These are phyloP conservation scores for Tetragonisca angustula DNA, from an alignment of 2,888 invertebrate species.

Conservation along the genomic window DNA sequence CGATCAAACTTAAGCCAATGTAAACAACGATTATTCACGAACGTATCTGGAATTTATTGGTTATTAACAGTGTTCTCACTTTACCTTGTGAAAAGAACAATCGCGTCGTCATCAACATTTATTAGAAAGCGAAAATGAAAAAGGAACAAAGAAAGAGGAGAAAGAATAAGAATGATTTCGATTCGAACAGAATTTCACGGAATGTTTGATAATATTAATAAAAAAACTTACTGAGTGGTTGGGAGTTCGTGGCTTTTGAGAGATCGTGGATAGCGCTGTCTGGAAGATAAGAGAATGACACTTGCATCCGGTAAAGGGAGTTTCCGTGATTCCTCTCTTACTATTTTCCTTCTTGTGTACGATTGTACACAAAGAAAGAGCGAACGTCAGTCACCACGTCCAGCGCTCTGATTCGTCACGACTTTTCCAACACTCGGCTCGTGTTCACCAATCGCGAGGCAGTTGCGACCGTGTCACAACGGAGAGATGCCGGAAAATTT, in stretches of 20 bases:
- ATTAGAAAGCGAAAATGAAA: neutral
- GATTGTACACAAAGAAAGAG: constrained; percentile 39
- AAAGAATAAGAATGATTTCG: neutral
- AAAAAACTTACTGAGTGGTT: constrained; percentile 58
- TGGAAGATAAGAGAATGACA: constrained; percentile 67
- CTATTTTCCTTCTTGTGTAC: constrained; percentile 52
- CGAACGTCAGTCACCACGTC: constrained; percentile 3
- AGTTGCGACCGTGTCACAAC: neutral
- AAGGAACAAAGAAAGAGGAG: neutral
- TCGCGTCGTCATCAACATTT: neutral
- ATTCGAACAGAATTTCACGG: constrained; percentile 3
- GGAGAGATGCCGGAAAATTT: constrained; percentile 10
- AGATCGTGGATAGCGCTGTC: constrained; percentile 68
- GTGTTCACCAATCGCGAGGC: constrained; percentile 12
- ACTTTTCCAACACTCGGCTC: neutral
- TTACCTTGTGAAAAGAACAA: neutral
- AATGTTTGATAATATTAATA: constrained; percentile 55
- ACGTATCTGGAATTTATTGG: too few species aligned
- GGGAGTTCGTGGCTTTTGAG: constrained; percentile 56
- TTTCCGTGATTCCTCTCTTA: constrained; percentile 61
- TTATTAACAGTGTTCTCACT: neutral
- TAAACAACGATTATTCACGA: neutral
- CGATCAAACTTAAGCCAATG: neutral
- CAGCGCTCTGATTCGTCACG: constrained; percentile 31
- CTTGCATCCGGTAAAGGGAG: constrained; percentile 70